Evolutionary conservation across 2,113 vertebrate species (phyloP), one percentile per base, ranked within the genome.

Genomic region (Rhodinocichla rosea): DNA sequence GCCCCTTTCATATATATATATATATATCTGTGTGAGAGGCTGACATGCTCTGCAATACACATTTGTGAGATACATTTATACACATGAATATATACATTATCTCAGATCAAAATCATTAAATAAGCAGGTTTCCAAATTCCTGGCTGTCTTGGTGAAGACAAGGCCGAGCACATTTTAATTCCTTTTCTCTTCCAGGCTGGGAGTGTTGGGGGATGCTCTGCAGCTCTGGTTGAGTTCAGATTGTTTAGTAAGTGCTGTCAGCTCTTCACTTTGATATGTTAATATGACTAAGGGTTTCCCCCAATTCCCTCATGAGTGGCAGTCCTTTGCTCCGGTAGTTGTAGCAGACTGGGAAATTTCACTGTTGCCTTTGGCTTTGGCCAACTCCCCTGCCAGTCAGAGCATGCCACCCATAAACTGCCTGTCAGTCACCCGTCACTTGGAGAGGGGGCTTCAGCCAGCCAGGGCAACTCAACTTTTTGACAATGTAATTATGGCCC

Each of bases 401-500:
- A 96, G 90, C 90, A 88, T 95, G 93, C 97, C 97, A 95, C 96
- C 95, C 97, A 94, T 96, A 98, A 98, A 97, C 95, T 71, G 91
- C 94, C 96, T 98, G 98, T 97, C 98, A 98, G 92, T 98, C 98
- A 98, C 96, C 87, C 26, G 95, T 98, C 98, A 98, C 95, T 97
- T 89, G 97, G 95, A 94, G 84, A 96, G 89, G 97, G 96, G 91
- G 92, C 77, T n/a, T 83, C 97, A 96, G 96, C 94, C 98, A 97
- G 96, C 95, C 83, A 44, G 95, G 96, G 97, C 96, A 96, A 95
- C 97, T 98, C 92, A 96, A 97, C 98, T 97, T 98, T 98, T 98
- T 99, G 99, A 99, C 99, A 99, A 98, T 98, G 98, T 99, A 99
- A 99, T 99, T 99, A 99, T 73, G 98, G 98, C 97, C 98, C 98